Evolutionary conservation across 2,888 invertebrate genomes (phyloP), one percentile per base, ranked within the genome.

Genomic region (Harpalus rubripes): DNA sequence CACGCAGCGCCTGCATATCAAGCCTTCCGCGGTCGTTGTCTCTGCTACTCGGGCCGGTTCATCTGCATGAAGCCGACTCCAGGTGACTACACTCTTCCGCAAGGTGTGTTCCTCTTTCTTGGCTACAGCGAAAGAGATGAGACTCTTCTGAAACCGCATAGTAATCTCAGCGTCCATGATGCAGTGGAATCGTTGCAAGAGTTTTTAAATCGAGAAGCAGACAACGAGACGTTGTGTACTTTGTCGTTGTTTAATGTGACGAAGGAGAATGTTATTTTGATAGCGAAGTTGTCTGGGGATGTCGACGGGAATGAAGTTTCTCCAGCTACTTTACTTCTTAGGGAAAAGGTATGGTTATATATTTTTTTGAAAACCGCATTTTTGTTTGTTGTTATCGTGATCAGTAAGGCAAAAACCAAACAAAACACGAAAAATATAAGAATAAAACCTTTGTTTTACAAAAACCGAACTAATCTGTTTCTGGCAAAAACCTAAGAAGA

Each of bases 41-140:
- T 97, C 88, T 98, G 97, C 92, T 97, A 97, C 92, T 97, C 97
- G 22, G 97, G 97, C 52, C 95, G 96, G 87, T 97, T 98, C 91
- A 97, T 97, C 92, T 97, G 97, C 92, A 97, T 97, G 96, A 94
- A 97, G 89, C 97, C 97, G 84, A 93, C 94, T 86, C 94, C 94
- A 86, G 94, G 94, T 87, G 94, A 96, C 89, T 96, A 96, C 92
- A 94, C 93, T 89, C 93, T 96, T 86, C 95, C 95, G 84, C 96
- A 96, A 92, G 97, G 98, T 56, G 95, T 97, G 58, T 98, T 96
- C 92, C 93, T 98, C 87, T 95, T 97, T 90, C 94, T 98, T 85
- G 98, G 97, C 85, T 98, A 97, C 92, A 97, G 97, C 88, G 95
- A 96, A 85, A 95, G 95, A n/a, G 97, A 98, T 90, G 97, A 98